A percentile compares a stretch with the other conserved stretches of the same genome.
phyloP scores from a whole-genome alignment of 2,113 vertebrate genomes.

The Terrapene triunguis region DNA sequence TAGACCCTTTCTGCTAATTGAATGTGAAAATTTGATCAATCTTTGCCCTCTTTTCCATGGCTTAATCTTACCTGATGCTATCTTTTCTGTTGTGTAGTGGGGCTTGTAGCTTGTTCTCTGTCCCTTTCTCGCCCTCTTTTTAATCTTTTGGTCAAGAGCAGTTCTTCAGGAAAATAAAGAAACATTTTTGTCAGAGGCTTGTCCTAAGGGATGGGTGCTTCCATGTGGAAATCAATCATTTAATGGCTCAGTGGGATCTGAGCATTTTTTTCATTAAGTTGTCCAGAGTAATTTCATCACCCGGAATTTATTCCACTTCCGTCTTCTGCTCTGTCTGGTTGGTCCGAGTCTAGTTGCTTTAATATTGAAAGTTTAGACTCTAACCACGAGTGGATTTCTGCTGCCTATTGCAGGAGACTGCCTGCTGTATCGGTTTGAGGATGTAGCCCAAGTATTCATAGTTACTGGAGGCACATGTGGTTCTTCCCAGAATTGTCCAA shows the following conservation, averaged over 20 bases:
- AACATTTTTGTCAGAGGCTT: constrained; percentile 51
- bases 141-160: constrained; percentile 25
- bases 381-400: rapidly evolving
- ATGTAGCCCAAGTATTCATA: not conserved
- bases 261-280: constrained; percentile 67
- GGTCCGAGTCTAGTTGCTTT: not conserved
- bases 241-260: constrained; percentile 45
- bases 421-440: not conserved
- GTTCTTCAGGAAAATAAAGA: constrained; percentile 25
- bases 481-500: not conserved
- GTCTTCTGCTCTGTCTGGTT: not conserved
- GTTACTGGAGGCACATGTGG: rapidly evolving
- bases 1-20: not conserved
- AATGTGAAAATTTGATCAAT: not conserved
- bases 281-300: constrained; percentile 69
- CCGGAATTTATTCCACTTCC: not conserved
- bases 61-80: rapidly evolving
- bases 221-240: constrained; percentile 71
- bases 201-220: constrained; percentile 39
- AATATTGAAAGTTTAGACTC: not conserved
- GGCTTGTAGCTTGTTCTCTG: not conserved
- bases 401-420: not conserved
- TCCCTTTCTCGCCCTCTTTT: not conserved
- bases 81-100: rapidly evolving
- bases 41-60: no score